Evolutionary conservation across 2,888 invertebrate genomes (phyloP).

Genomic region (Diploptera punctata): DNA sequence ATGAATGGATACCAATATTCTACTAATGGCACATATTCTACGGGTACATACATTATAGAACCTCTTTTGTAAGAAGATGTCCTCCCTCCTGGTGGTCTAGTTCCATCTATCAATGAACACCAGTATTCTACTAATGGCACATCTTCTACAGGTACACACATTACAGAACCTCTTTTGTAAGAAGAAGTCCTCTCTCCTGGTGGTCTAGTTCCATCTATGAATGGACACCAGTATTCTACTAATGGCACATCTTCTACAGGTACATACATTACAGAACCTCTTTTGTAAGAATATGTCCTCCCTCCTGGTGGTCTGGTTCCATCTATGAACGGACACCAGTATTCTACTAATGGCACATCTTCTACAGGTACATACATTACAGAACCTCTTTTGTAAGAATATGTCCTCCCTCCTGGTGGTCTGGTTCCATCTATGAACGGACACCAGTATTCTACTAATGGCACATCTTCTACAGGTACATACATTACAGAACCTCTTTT

Average conservation of each 20-base stretch:
- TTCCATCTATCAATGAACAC: constrained; percentile 48
- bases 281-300: too few species aligned
- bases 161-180: too few species aligned
- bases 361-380: constrained; percentile 60
- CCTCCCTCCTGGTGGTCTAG: neutral
- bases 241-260: constrained; percentile 67
- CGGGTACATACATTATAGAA: constrained; percentile 57
- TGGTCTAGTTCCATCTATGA: constrained; percentile 40
- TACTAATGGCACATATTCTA: constrained; percentile 61
- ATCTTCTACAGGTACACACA: constrained; percentile 59
- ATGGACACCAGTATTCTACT: constrained; percentile 57
- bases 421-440: constrained; percentile 48
- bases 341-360: constrained; percentile 60
- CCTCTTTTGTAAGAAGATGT: too few species aligned
- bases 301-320: neutral
- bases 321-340: constrained; percentile 54
- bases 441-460: constrained; percentile 59
- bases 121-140: constrained; percentile 62
- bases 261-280: too few species aligned
- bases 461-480: constrained; percentile 62
- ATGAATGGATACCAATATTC: constrained; percentile 56
- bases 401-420: neutral
- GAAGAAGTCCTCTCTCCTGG: neutral
- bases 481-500: too few species aligned
- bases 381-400: too few species aligned